A percentile compares a stretch with the other conserved stretches of the same genome.
Evolutionary conservation across 2,888 invertebrate species (phyloP).

Genomic region (Callinectes sapidus): DNA sequence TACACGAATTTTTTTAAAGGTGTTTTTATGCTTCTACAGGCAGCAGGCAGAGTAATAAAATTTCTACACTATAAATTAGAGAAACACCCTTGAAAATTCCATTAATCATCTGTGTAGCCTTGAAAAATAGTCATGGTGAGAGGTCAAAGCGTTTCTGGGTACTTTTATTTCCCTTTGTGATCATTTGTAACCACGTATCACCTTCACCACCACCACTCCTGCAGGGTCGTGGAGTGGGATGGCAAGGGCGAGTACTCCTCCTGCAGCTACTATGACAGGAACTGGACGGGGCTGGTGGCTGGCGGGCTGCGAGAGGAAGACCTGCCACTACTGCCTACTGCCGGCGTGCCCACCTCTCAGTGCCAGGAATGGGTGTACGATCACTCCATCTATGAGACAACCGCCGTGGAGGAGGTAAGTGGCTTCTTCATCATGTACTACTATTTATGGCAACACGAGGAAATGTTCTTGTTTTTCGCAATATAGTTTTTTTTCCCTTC

Average conservation of each 20-base stretch:
- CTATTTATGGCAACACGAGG: neutral
- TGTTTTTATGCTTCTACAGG: too few relatives aligned
- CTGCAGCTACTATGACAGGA: slow-evolving; percentile 53
- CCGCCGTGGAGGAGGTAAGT: slow-evolving; percentile 62
- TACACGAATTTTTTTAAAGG: too few relatives aligned
- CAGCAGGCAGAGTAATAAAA: too few relatives aligned
- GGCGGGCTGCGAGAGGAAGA: slow-evolving; percentile 21
- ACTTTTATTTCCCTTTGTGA: too few relatives aligned
- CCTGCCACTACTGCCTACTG: slow-evolving; percentile 33
- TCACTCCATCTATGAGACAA: slow-evolving; percentile 48
- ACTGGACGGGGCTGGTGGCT: slow-evolving; percentile 46
- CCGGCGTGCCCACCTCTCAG: neutral
- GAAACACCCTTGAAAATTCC: too few relatives aligned
- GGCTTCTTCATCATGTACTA: neutral
- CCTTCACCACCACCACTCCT: neutral
- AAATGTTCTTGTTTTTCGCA: neutral
- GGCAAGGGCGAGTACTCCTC: slow-evolving; percentile 41
- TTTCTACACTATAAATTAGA: too few relatives aligned
- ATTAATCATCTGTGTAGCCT: too few relatives aligned
- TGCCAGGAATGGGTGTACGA: slow-evolving; percentile 57
- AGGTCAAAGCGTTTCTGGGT: too few relatives aligned
- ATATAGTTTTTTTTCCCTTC: too few relatives aligned
- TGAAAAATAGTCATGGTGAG: too few relatives aligned
- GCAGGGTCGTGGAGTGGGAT: slow-evolving; percentile 18
- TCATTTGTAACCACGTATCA: neutral